phyloP scores from a whole-genome alignment of 2,888 invertebrate genomes.

The Polia nebulosa region DNA sequence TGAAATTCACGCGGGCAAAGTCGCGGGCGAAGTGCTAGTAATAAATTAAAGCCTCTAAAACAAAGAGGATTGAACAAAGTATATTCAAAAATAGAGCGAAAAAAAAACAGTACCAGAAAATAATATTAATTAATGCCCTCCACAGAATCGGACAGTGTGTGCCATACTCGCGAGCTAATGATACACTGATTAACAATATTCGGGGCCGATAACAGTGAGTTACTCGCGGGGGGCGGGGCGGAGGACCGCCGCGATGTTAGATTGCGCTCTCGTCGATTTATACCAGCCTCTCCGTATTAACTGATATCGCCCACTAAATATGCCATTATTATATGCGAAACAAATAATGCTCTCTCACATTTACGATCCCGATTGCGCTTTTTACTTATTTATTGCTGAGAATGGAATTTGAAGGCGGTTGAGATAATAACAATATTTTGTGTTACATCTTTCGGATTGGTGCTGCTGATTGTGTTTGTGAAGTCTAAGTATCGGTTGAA shows the following conservation, averaged over 20 bases:
- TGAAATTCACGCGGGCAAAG: too few relatives aligned
- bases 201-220: slow-evolving; percentile 89
- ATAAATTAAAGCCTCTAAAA: too few relatives aligned
- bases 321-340: slow-evolving; percentile 90
- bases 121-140: slow-evolving; percentile 37
- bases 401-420: slow-evolving; percentile 77
- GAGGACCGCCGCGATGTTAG: slow-evolving; percentile 83
- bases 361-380: slow-evolving; percentile 73
- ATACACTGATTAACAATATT: slow-evolving; percentile 91
- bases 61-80: not conserved
- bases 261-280: slow-evolving; percentile 87
- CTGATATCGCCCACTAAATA: slow-evolving; percentile 90
- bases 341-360: slow-evolving; percentile 85
- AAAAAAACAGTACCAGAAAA: not conserved
- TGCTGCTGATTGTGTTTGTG: slow-evolving; percentile 55
- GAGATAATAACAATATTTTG: slow-evolving; percentile 66
- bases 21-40: not conserved
- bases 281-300: slow-evolving; percentile 89
- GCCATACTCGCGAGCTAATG: slow-evolving; percentile 81
- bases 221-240: slow-evolving; percentile 85
- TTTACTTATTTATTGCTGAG: slow-evolving; percentile 84
- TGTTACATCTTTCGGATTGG: slow-evolving; percentile 56
- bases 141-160: slow-evolving; percentile 75
- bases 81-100: accelerated
- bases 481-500: slow-evolving; percentile 38